phyloP scores from a whole-genome alignment of 64 coral and sea anemone species.

The Catalaphyllia jardinei region DNA sequence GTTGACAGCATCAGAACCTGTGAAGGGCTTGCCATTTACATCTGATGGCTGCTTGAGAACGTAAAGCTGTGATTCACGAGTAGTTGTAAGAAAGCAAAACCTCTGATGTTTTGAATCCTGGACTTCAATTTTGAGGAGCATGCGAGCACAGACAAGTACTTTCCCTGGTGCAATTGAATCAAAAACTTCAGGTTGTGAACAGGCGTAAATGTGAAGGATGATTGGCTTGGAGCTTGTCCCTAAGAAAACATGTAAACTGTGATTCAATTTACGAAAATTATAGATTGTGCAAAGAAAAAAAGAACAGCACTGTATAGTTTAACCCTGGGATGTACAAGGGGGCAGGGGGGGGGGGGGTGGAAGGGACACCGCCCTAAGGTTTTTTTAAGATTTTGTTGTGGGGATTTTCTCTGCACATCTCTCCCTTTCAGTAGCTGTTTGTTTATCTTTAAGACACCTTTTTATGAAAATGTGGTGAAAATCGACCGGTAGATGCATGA shows the following conservation, averaged over 20 bases:
- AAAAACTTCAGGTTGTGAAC: conserved; percentile 53
- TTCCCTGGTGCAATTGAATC: conserved; percentile 50
- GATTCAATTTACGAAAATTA: too few species aligned
- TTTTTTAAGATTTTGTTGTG: too few species aligned
- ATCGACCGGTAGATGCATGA: too few species aligned
- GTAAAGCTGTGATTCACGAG: conserved; percentile 61
- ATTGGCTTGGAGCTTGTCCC: conserved; percentile 55
- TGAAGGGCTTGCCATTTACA: conserved; percentile 32
- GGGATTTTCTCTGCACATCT: too few species aligned
- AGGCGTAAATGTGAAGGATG: conserved; percentile 63
- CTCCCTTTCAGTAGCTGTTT: too few species aligned
- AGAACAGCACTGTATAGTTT: too few species aligned
- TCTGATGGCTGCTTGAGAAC: conserved; percentile 38
- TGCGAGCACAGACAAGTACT: conserved; percentile 58
- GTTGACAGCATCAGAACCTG: neutral
- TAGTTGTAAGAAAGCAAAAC: conserved; percentile 52
- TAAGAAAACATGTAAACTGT: neutral
- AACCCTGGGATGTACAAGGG: too few species aligned
- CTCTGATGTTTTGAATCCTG: conserved; percentile 14
- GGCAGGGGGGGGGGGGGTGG: too few species aligned
- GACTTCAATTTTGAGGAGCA: conserved; percentile 54
- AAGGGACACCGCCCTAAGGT: too few species aligned
- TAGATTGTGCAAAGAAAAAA: too few species aligned
- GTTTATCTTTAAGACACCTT: too few species aligned
- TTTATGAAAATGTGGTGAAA: too few species aligned